phyloP scores from a whole-genome alignment of 2,797 vertebrate species.

The Streptopelia turtur region DNA sequence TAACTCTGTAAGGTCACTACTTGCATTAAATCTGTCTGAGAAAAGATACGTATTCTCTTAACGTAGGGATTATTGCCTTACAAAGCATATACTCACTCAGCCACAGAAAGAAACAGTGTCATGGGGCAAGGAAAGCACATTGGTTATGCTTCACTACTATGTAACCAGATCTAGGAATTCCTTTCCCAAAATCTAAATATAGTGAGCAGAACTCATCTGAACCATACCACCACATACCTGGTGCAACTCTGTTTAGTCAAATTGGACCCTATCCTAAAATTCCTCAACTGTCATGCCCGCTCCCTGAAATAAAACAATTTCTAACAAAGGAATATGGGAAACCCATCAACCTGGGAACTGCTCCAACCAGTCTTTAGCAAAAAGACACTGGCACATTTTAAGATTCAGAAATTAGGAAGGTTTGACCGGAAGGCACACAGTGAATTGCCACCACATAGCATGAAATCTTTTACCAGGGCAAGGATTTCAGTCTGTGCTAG shows the following conservation, averaged over 20 bases:
- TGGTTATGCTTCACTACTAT: neutral
- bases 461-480: neutral
- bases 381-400: neutral
- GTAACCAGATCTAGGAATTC: neutral
- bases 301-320: neutral
- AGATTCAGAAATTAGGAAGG: neutral
- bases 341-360: neutral
- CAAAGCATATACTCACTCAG: neutral
- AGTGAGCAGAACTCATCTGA: neutral
- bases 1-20: neutral
- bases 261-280: neutral
- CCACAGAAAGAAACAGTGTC: neutral
- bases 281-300: fast-evolving
- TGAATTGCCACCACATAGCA: fast-evolving
- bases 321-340: neutral
- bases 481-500: neutral
- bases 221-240: neutral
- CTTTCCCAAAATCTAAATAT: neutral
- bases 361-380: neutral
- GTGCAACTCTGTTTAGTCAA: neutral
- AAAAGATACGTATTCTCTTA: neutral
- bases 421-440: neutral
- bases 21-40: neutral
- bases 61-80: neutral
- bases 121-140: neutral